These are phyloP conservation scores for Linurgus olivaceus DNA, from an alignment of 2,797 vertebrate genomes.

Conservation along the genomic window DNA sequence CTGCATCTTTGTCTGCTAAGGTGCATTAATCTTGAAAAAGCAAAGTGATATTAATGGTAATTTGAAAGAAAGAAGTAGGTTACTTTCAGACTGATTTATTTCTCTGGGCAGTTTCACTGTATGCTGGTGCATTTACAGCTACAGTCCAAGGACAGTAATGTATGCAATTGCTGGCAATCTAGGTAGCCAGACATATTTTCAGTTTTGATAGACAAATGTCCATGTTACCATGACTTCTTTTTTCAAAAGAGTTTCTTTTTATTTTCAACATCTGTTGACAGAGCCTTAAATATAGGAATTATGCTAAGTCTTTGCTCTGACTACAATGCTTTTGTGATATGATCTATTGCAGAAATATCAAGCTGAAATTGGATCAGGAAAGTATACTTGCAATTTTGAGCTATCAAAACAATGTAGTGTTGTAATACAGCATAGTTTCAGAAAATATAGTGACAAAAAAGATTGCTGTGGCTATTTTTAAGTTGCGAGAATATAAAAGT, in stretches of 20 bases:
- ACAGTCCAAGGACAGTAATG: not conserved
- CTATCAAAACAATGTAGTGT: constrained; percentile 63
- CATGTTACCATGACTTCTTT: not conserved
- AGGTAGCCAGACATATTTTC: not conserved
- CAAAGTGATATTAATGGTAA: constrained; percentile 46
- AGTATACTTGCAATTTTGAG: constrained; percentile 62
- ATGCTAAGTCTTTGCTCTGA: constrained; percentile 58
- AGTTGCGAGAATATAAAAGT: constrained; percentile 18
- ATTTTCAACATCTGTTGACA: constrained; percentile 50
- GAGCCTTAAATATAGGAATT: constrained; percentile 52
- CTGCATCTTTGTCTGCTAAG: constrained; percentile 27
- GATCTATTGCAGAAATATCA: constrained; percentile 61
- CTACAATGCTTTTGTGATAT: constrained; percentile 47
- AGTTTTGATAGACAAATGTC: constrained; percentile 34
- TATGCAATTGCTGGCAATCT: not conserved
- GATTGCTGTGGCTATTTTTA: constrained; percentile 57
- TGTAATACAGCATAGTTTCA: constrained; percentile 62
- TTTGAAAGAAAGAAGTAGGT: constrained; percentile 46
- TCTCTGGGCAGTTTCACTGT: not conserved
- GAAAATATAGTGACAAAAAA: constrained; percentile 61
- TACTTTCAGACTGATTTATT: constrained; percentile 37
- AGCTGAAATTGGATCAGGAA: constrained; percentile 69
- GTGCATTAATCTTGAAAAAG: constrained; percentile 46
- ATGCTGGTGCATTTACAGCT: not conserved
- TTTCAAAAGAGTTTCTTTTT: constrained; percentile 30